Evolutionary conservation across 1,140 invertebrate species (phyloP).

Genomic region (Carcinoscorpius rotundicauda): DNA sequence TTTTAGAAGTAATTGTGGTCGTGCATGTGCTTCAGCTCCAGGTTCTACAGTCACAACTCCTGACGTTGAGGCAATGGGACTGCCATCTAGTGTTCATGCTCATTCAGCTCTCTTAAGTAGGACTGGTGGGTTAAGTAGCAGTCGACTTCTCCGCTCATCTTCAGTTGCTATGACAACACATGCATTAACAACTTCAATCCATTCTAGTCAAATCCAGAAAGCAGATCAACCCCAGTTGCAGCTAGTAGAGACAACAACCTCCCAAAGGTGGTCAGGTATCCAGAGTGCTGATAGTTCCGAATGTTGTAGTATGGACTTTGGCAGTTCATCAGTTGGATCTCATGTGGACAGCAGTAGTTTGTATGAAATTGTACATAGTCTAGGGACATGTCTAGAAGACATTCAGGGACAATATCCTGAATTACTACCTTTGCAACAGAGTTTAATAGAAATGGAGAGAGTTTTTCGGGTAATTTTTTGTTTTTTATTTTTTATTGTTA

Average conservation of each 20-base stretch:
- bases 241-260: too few species aligned
- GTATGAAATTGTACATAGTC: constrained; percentile 14
- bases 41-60: constrained; percentile 9
- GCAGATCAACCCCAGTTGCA: too few species aligned
- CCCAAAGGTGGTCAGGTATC: too few species aligned
- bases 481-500: too few species aligned
- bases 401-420: constrained; percentile 39
- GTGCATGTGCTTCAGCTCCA: constrained; percentile 1
- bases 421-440: constrained; percentile 35
- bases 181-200: too few species aligned
- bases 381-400: constrained; percentile 35
- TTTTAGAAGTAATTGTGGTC: constrained; percentile 6
- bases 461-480: too few species aligned
- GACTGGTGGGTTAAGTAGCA: too few species aligned
- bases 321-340: neutral
- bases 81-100: too few species aligned
- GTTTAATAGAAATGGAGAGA: constrained; percentile 24
- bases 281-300: neutral
- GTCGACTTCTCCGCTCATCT: too few species aligned
- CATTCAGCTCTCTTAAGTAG: too few species aligned
- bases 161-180: too few species aligned
- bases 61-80: neutral
- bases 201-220: too few species aligned
- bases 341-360: neutral
- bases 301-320: constrained; percentile 11